Conservation (phyloP, 2,113 vertebrate genomes). For the Terrapene triunguis region DNA sequence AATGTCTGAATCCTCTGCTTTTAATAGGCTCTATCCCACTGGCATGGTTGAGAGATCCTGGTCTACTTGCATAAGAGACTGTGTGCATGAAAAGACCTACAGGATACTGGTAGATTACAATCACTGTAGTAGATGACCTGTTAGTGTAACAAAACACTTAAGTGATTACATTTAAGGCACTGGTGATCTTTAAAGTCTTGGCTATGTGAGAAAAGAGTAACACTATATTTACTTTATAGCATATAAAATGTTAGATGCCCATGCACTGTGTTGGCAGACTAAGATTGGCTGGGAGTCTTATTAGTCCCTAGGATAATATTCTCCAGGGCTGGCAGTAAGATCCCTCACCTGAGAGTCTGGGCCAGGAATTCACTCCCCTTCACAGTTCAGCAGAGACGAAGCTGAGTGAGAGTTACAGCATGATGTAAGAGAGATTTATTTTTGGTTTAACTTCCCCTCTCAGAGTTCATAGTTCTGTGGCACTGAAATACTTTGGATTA, state of each 20-base stretch:
- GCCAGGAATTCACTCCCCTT: neutral
- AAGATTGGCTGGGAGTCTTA: neutral
- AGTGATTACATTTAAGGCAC: neutral
- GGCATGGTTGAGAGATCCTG: neutral
- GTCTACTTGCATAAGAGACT: neutral
- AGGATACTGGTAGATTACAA: neutral
- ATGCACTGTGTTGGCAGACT: neutral
- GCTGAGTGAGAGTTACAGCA: neutral
- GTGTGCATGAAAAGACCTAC: neutral
- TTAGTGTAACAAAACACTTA: neutral
- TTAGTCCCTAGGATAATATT: neutral
- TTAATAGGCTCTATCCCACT: neutral
- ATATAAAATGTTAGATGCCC: neutral
- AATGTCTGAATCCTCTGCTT: neutral
- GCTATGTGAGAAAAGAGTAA: neutral
- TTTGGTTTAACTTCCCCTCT: too few relatives aligned
- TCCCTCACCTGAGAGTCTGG: neutral
- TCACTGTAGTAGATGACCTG: neutral
- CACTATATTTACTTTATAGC: neutral
- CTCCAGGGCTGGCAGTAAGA: too few relatives aligned
- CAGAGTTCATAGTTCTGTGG: too few relatives aligned
- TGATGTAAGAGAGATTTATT: neutral
- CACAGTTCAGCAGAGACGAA: neutral
- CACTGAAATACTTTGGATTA: neutral
- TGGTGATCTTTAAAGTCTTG: neutral